These are phyloP conservation scores for Halisarca cf. caerulea DNA, from an alignment of 37 sponge, comb jelly and placozoan species.

Conservation along the genomic window DNA sequence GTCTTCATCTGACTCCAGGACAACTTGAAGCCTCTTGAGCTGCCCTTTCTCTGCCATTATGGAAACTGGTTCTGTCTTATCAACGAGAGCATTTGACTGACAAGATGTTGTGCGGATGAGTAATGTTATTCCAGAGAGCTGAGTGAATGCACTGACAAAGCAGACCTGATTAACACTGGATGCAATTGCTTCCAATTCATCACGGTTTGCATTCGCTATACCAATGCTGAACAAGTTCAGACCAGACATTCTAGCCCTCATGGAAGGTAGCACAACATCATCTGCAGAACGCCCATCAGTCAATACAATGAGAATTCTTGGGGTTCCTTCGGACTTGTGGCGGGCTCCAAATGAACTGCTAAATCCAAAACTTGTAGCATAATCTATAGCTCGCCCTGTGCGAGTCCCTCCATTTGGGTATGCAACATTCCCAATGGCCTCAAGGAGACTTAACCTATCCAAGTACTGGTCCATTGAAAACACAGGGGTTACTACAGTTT, in stretches of 20 bases:
- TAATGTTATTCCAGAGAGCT: background rate
- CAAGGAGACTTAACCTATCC: background rate
- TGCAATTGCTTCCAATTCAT: background rate
- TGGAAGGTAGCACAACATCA: background rate
- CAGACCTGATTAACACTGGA: slow-evolving; percentile 2
- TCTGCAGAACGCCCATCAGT: slow-evolving; percentile 29
- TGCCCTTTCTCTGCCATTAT: no score
- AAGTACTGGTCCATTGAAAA: background rate
- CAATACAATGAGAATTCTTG: slow-evolving; percentile 16
- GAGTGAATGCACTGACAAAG: background rate
- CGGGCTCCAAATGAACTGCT: slow-evolving; percentile 1
- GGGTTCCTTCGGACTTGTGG: background rate
- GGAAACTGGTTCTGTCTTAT: background rate
- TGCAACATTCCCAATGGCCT: background rate
- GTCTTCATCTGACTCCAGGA: no score
- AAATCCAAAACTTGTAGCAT: background rate
- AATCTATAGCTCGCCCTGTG: slow-evolving; percentile 17
- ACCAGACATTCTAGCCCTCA: background rate
- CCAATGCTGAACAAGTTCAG: slow-evolving; percentile 16
- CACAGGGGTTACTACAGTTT: background rate
- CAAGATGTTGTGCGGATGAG: background rate
- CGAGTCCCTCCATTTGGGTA: slow-evolving; percentile 23
- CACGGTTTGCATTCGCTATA: slow-evolving; percentile 15
- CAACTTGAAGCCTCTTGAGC: no score
- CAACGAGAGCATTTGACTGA: background rate